Evolutionary conservation across 2,888 invertebrate genomes (phyloP).

Genomic region (Tillus elongatus): DNA sequence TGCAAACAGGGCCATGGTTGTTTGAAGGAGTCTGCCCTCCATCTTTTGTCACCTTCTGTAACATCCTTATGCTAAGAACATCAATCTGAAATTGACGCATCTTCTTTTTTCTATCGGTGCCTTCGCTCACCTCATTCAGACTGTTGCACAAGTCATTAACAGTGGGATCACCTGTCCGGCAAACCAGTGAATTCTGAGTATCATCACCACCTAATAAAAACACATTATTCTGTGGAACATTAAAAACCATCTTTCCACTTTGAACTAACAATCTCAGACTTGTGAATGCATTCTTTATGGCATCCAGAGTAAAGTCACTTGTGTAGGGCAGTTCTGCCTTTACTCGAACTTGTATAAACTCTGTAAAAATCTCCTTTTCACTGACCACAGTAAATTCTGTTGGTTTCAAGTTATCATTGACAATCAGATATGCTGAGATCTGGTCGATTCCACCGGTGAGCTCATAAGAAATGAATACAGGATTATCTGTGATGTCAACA

Average conservation of each 20-base stretch:
- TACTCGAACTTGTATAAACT: conserved; percentile 62
- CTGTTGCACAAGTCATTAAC: conserved; percentile 43
- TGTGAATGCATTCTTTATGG: conserved; percentile 55
- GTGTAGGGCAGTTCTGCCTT: conserved; percentile 56
- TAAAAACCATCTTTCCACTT: conserved; percentile 56
- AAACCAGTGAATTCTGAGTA: conserved; percentile 40
- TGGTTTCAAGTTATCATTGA: conserved; percentile 48
- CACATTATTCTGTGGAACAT: conserved; percentile 54
- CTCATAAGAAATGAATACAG: conserved; percentile 53
- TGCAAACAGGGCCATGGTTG: conserved; percentile 49
- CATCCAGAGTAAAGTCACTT: conserved; percentile 50
- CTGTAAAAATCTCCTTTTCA: conserved; percentile 54
- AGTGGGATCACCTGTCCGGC: conserved; percentile 45
- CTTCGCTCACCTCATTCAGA: conserved; percentile 26
- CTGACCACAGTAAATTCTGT: conserved; percentile 47
- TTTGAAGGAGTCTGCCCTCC: conserved; percentile 39
- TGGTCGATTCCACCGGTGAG: conserved; percentile 46
- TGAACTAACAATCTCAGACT: conserved; percentile 60
- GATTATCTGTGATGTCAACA: conserved; percentile 74
- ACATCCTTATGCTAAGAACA: conserved; percentile 51
- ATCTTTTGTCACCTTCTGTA: conserved; percentile 54
- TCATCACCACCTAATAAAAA: conserved; percentile 54
- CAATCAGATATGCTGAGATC: conserved; percentile 57
- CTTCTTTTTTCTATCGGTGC: conserved; percentile 30
- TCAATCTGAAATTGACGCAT: conserved; percentile 33